Evolutionary conservation across 2,888 invertebrate species (phyloP), one percentile per base, ranked within the genome.

Genomic region (Conchocele bisecta): DNA sequence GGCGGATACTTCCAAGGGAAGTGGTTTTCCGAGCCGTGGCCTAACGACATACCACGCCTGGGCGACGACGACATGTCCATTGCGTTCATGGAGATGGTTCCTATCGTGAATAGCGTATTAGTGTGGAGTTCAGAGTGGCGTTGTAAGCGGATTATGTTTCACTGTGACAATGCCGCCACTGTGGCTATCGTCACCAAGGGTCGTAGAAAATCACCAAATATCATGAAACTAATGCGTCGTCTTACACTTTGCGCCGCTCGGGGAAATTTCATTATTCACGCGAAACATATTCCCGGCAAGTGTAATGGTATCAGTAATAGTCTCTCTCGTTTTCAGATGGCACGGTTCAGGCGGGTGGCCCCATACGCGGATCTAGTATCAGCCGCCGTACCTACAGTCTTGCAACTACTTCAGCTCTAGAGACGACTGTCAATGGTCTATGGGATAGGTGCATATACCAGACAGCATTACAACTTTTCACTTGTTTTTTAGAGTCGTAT

Each of bases 1-100:
- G 60, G 59, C 6, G 60, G 59, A 31, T 67, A 42, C 5, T 71
- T 44, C 39, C 4, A 42, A n/a, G 48, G 51, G 7, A 46, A 50
- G 13, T 71, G 75, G 75, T 71, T 75, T 37, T 44, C 67, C 7
- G 60, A 46, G 13, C 17, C 24, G 5, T 75, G 71, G 53, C 71
- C 75, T 17, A 35, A 33, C n/a, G 33, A 22, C 9, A 7, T 68
- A 2, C 17, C 53, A 4, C 22, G 35, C n/a, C 29, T 56, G 13
- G 44, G 33, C 3, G 31, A 31, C 11, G 15, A 5, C 3, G 58
- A 46, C 17, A 35, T 46, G 35, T 51, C 46, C 15, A 24, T 44
- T 2, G 46, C 44, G 9, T 33, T 46, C 35, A 46, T 48, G 33
- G 74, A 61, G 39, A 41, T 69, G 1, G 59, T 59, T 17, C 67